Conservation (phyloP, 1,140 invertebrate genomes). For the Tetragnatha versicolor region DNA sequence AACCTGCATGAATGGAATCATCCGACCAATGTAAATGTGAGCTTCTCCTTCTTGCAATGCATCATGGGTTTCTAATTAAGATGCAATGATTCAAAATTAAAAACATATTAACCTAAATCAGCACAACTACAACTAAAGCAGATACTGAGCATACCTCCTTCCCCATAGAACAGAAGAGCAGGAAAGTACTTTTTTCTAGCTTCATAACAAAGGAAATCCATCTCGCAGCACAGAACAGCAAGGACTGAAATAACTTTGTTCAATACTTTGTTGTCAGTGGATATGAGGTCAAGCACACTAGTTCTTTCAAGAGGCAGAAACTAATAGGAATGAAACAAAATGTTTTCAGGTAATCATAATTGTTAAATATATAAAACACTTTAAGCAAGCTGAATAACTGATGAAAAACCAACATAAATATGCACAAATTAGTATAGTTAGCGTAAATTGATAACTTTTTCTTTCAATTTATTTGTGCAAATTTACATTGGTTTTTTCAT, state of each 20-base stretch:
- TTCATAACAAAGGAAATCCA: constrained; percentile 74
- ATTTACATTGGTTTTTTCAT: no score
- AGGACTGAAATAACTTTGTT: constrained; percentile 84
- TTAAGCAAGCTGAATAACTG: no score
- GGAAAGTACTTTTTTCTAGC: constrained; percentile 72
- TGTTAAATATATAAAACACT: background rate
- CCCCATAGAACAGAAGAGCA: constrained; percentile 72
- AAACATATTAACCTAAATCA: background rate
- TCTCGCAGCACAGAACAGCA: constrained; percentile 79
- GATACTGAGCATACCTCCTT: constrained; percentile 62
- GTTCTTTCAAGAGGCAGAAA: constrained; percentile 70
- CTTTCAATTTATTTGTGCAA: no score
- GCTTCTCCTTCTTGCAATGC: constrained; percentile 65
- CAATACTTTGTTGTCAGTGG: constrained; percentile 82
- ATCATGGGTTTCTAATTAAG: constrained; percentile 59
- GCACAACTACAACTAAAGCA: background rate
- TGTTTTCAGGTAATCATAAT: background rate
- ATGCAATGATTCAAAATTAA: background rate
- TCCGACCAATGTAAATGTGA: constrained; percentile 67
- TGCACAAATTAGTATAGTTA: no score
- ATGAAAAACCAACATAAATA: no score
- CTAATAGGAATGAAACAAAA: constrained; percentile 5
- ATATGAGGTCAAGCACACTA: constrained; percentile 73
- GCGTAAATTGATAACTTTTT: no score
- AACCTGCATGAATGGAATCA: constrained; percentile 70